These are phyloP conservation scores for Thereva nobilitata DNA, from an alignment of 2,888 invertebrate species.

Conservation along the genomic window DNA sequence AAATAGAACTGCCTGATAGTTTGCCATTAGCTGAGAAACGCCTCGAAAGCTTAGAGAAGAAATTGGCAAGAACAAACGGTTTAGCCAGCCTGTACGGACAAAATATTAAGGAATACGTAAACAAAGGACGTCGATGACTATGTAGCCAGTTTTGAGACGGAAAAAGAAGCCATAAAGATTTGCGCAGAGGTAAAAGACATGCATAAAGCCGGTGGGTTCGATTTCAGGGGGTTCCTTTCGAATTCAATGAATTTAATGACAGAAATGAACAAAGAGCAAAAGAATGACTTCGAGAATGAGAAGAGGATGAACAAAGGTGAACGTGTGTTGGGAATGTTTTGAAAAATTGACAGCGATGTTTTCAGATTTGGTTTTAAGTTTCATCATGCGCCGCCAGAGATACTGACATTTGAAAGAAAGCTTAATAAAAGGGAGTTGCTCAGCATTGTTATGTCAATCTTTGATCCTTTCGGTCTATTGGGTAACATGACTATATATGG, in stretches of 20 bases:
- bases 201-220: conserved; percentile 37
- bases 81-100: conserved; percentile 24
- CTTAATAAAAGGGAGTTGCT: conserved; percentile 44
- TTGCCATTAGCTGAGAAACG: conserved; percentile 36
- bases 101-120: conserved; percentile 22
- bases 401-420: conserved; percentile 29
- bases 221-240: conserved; percentile 36
- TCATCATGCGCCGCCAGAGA: conserved; percentile 14
- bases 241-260: conserved; percentile 29
- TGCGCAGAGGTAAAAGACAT: conserved; percentile 31
- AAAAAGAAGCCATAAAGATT: conserved; percentile 31
- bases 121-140: conserved; percentile 37
- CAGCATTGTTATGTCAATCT: conserved; percentile 46
- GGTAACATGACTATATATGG: conserved; percentile 42
- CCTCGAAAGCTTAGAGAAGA: conserved; percentile 37
- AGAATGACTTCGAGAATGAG: too few relatives aligned
- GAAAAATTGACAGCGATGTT: conserved; percentile 40
- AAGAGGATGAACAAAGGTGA: too few relatives aligned
- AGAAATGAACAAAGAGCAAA: conserved; percentile 19
- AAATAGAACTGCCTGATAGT: conserved; percentile 40
- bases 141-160: conserved; percentile 23
- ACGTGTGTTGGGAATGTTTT: conserved; percentile 38
- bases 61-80: conserved; percentile 29
- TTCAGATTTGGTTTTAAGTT: conserved; percentile 41
- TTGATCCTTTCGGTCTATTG: conserved; percentile 48